Evolutionary conservation across 2,113 vertebrate genomes (phyloP).

Genomic region (Etheostoma cragini): DNA sequence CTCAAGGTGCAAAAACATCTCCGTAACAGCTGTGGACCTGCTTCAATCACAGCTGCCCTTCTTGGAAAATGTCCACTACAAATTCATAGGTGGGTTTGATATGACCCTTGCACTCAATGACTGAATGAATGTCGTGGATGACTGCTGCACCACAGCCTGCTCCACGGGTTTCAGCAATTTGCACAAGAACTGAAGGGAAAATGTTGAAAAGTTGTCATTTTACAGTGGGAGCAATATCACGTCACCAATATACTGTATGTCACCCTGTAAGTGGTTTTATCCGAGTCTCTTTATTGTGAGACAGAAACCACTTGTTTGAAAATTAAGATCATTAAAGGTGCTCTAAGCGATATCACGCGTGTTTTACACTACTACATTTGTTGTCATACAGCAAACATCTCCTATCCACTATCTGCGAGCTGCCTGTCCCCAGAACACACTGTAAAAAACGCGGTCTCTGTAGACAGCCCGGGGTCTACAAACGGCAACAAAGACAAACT

Average conservation of each 20-base stretch:
- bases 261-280: not conserved
- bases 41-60: slow-evolving; percentile 85
- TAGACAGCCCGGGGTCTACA: no score
- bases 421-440: no score
- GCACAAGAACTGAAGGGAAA: slow-evolving; percentile 25
- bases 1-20: slow-evolving; percentile 85
- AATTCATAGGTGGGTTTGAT: slow-evolving; percentile 81
- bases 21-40: slow-evolving; percentile 71
- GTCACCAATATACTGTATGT: not conserved
- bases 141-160: slow-evolving; percentile 38
- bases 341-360: no score
- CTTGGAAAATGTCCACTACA: slow-evolving; percentile 83
- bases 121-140: not conserved
- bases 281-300: not conserved
- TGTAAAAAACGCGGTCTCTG: no score
- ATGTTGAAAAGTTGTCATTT: not conserved
- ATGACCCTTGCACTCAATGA: slow-evolving; percentile 63
- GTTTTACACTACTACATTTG: no score
- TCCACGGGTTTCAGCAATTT: slow-evolving; percentile 13
- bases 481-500: no score
- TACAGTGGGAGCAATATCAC: not conserved
- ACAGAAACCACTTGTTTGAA: not conserved
- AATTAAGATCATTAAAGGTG: no score
- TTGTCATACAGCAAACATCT: no score
- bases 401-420: no score